phyloP scores from a whole-genome alignment of 23 tunicate species.

The Phallusia fumigata region DNA sequence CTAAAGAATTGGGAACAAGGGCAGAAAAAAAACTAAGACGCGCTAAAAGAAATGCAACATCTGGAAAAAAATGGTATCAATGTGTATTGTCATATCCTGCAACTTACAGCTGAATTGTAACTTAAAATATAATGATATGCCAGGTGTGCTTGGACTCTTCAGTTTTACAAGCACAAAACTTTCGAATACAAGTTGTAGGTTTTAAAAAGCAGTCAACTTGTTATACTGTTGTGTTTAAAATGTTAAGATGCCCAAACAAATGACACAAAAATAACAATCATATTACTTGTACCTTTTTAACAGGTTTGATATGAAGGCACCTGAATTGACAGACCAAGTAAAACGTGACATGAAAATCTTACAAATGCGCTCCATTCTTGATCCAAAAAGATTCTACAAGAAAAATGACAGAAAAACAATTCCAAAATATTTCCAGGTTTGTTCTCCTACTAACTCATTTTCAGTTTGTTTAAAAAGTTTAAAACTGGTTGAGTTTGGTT shows the following conservation, averaged over 20 bases:
- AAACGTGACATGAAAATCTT: constrained; percentile 60
- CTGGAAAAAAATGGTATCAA: constrained; percentile 64
- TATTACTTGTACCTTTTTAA: neutral
- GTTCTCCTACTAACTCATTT: neutral
- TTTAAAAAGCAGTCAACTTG: no score
- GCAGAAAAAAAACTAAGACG: constrained; percentile 26
- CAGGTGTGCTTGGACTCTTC: no score
- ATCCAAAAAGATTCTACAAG: constrained; percentile 84
- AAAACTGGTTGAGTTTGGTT: no score
- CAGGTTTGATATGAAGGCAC: constrained; percentile 69
- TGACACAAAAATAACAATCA: no score
- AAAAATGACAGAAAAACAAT: constrained; percentile 58
- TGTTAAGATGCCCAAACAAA: no score
- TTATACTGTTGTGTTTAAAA: no score
- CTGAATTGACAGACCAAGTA: constrained; percentile 67
- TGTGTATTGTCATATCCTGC: no score
- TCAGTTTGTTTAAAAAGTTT: no score
- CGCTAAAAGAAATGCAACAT: constrained; percentile 27
- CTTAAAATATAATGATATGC: neutral
- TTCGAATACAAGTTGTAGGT: no score
- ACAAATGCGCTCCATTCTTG: constrained; percentile 73
- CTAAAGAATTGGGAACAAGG: constrained; percentile 4
- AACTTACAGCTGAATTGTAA: neutral
- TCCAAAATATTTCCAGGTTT: constrained; percentile 72
- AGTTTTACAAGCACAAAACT: no score